Evolutionary conservation across 2,113 vertebrate genomes (phyloP).

Genomic region (Leptobrachium leishanense): DNA sequence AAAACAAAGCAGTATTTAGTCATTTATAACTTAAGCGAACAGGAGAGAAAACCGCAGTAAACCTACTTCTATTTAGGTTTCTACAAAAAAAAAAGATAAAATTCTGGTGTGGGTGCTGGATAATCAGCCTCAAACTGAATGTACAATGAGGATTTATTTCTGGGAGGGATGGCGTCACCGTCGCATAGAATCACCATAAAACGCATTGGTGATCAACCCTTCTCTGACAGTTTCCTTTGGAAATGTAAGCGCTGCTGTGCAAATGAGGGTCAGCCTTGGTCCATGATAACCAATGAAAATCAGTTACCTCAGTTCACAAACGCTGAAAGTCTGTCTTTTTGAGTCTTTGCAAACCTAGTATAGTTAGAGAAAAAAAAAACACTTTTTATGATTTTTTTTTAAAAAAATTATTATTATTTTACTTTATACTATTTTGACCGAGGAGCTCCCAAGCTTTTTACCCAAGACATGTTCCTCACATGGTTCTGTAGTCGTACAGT

Average conservation of each 20-base stretch:
- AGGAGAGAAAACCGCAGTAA: background rate
- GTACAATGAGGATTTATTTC: background rate
- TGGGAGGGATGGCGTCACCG: background rate
- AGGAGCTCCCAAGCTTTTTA: no score
- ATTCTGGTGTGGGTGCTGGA: background rate
- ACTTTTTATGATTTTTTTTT: no score
- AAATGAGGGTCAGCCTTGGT: slow-evolving; percentile 17
- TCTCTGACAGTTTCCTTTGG: no score
- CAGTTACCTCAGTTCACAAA: slow-evolving; percentile 40
- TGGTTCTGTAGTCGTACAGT: no score
- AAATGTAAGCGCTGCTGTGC: no score
- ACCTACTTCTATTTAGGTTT: background rate
- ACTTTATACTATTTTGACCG: no score
- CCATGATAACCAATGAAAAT: slow-evolving; percentile 40
- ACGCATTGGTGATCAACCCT: no score
- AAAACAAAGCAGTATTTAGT: slow-evolving; percentile 14
- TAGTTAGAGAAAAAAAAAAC: no score
- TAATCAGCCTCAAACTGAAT: background rate
- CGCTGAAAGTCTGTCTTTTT: slow-evolving; percentile 19
- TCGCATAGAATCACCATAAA: no score
- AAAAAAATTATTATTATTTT: no score
- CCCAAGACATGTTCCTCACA: no score
- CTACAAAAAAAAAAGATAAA: background rate
- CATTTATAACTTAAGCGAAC: background rate
- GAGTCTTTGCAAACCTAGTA: no score